Base-by-base conservation (phyloP, 2,888 invertebrate genomes). In the Cephus nigrinus region DNA sequence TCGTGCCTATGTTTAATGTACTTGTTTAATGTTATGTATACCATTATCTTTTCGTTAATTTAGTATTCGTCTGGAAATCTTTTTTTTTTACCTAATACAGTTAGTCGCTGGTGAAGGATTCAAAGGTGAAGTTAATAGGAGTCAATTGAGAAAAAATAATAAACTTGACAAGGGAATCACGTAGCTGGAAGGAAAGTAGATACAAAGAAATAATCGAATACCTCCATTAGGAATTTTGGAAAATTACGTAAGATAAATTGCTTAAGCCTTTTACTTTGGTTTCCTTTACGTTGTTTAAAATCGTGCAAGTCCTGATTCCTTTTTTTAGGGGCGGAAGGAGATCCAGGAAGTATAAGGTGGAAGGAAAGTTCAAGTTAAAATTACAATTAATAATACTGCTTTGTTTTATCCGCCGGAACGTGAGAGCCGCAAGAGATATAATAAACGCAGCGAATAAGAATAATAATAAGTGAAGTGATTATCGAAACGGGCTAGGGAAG, bases 311-410 rank as follows among this genome's bases (percentile, higher is more conserved):
- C 15, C 35, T 76, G 55, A 40, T 72, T 35, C 36, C 35, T 3
- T 23, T 75, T 73, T 55, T 73, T 15, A 15, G 34, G 68, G 72
- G 32, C 36, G 32, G 71, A 78, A 76, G 55, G 74, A 78, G 69
- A 55, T 68, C 69, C 73, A 32, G 36, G 71, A 71, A 23, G 4
- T n/a, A 71, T 71, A 23, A 55, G 5, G 55, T 9, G 55, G 55
- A 55, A 55, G 23, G 9, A 23, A 55, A 55, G 23, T 55, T 55
- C 9, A 55, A 55, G 23, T 9, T 23, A 81, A 84, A 82, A 87
- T 87, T 87, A 88, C 87, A 88, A 85, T 79, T 75, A 75, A 81
- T 88, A 88, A 88, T 88, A 88, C 87, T 88, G 88, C 79, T 87
- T 81, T 81, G 83, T 87, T 84, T 81, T 78, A 77, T 77, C 76